Conservation (phyloP, 2,888 invertebrate species). For the Nemoura dubitans region DNA sequence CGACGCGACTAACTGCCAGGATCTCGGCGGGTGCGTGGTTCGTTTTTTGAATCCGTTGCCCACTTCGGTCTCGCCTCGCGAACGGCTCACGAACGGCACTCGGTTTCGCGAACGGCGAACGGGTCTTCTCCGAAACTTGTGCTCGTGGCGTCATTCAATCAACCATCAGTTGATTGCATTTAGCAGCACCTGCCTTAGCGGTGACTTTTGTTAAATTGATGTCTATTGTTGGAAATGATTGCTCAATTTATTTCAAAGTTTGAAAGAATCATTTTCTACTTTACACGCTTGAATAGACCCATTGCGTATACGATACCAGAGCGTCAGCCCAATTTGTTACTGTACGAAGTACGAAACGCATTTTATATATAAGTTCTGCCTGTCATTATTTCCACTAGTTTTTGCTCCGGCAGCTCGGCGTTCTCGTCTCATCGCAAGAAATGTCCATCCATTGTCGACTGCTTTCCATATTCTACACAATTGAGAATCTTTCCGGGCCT, state of each 20-base stretch:
- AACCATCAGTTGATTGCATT: neutral
- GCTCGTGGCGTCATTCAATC: neutral
- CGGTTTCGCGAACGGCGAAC: neutral
- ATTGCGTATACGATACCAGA: slow-evolving; percentile 19
- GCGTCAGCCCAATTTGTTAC: neutral
- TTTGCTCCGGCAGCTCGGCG: neutral
- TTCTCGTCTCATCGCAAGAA: slow-evolving; percentile 30
- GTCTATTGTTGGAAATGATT: slow-evolving; percentile 35
- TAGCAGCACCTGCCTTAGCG: slow-evolving; percentile 8
- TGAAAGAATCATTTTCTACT: slow-evolving; percentile 40
- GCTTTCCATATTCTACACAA: slow-evolving; percentile 38
- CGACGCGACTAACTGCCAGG: no score
- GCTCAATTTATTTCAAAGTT: slow-evolving; percentile 41
- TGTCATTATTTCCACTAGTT: slow-evolving; percentile 33
- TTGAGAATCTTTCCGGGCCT: slow-evolving; percentile 27
- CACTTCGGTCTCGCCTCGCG: neutral
- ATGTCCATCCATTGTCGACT: slow-evolving; percentile 33
- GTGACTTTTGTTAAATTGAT: slow-evolving; percentile 17
- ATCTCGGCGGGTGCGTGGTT: no score
- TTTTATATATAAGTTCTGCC: slow-evolving; percentile 30
- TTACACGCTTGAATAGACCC: slow-evolving; percentile 31
- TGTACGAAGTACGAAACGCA: slow-evolving; percentile 15
- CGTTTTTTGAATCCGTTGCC: neutral
- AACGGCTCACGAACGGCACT: neutral
- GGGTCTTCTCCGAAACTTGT: neutral